Evolutionary conservation across 2,113 vertebrate genomes (phyloP).

Genomic region (Leptocoma aspasia): DNA sequence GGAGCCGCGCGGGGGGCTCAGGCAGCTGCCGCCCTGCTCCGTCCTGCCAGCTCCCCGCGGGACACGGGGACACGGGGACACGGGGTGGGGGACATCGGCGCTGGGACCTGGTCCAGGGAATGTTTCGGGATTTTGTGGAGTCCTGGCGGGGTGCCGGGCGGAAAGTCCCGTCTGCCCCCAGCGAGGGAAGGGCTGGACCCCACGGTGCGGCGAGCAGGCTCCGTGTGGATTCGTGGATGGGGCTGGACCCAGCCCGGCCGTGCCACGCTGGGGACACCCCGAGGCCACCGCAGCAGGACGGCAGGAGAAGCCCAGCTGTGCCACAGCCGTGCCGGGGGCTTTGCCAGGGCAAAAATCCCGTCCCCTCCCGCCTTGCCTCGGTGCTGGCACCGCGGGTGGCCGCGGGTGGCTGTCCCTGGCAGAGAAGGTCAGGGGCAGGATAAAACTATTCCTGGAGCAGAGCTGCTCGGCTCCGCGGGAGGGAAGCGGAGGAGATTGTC

Average conservation of each 20-base stretch:
- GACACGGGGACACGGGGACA: neutral
- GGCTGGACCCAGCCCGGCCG: accelerated
- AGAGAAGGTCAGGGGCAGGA: constrained; percentile 8
- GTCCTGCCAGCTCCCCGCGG: neutral
- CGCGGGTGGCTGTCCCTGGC: neutral
- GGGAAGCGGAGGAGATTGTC: neutral
- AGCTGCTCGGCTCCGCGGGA: neutral
- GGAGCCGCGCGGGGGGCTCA: neutral
- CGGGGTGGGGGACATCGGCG: accelerated
- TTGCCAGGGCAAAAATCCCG: accelerated
- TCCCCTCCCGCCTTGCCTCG: neutral
- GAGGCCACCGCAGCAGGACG: neutral
- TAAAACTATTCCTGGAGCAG: constrained; percentile 52
- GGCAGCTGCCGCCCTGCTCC: neutral
- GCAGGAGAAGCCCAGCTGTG: neutral
- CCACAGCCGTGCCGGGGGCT: neutral
- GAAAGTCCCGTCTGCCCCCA: accelerated
- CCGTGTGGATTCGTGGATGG: accelerated
- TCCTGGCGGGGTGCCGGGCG: neutral
- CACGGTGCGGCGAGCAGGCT: accelerated
- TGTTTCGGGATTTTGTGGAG: accelerated
- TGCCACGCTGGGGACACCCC: neutral
- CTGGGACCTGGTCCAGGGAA: accelerated
- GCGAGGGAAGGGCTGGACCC: neutral
- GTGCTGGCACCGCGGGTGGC: neutral